Evolutionary conservation across 2,888 invertebrate genomes (phyloP), one percentile per base, ranked within the genome.

Genomic region (Catocala sponsa): DNA sequence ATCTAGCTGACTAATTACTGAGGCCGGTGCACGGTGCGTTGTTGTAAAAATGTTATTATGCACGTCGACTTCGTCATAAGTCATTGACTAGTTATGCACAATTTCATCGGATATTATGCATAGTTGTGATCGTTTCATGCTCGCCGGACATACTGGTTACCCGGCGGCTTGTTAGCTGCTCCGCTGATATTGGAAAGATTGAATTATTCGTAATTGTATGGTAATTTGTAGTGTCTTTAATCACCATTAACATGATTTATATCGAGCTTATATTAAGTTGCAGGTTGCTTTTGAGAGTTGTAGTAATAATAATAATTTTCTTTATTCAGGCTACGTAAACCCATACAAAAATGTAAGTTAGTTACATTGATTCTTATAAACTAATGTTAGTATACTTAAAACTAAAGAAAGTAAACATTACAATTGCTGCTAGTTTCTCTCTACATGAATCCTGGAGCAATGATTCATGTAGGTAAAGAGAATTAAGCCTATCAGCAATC

Each of bases 1-100:
- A 83, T 78, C 81, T 82, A 82, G 78, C 81, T 85, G 82, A 81
- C 81, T 87, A 89, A 86, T 87, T 86, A 86, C 78, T 58, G 64
- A 63, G 71, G 65, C 76, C 70, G 72, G 75, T 70, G 68, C 64
- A 64, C 68, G 64, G 55, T 69, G 71, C 70, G 71, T 74, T 70
- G 70, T 69, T 74, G 78, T 79, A 76, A 74, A 79, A 81, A 77
- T 82, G 69, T 79, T 79, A 82, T 82, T 85, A 83, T 69, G 64
- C 70, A 54, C 66, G 46, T 50, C 49, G 35, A 75, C 77, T 75
- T 72, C 79, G 79, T 79, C 74, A 74, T 81, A 86, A 86, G 76
- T 82, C 85, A 84, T 83, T 86, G 84, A 77, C 82, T 86, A 76
- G 84, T 74, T 84, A 83, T 86, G 87, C 79, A 84, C 86, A 87